phyloP scores from a whole-genome alignment of 2,888 invertebrate species.

The Acrobasis suavella region DNA sequence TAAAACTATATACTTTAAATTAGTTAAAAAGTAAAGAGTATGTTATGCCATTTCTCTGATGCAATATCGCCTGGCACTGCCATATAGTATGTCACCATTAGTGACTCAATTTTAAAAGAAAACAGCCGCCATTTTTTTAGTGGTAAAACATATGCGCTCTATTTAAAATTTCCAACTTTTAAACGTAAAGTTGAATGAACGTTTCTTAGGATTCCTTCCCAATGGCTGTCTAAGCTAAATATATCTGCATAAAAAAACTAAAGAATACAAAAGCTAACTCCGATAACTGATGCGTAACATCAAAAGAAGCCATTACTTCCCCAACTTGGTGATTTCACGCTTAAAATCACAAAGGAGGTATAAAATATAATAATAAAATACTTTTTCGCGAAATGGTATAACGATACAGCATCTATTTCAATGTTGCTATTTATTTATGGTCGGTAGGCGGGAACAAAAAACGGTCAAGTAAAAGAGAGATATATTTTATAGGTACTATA shows the following conservation, averaged over 20 bases:
- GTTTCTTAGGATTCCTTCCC: not conserved
- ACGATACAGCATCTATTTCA: conserved; percentile 20
- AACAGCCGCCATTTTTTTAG: no score
- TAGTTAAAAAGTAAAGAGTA: no score
- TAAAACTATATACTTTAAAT: no score
- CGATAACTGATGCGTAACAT: conserved; percentile 10
- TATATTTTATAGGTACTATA: no score
- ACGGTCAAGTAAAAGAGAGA: not conserved
- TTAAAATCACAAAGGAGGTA: conserved; percentile 18
- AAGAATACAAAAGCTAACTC: conserved; percentile 5
- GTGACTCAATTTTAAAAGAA: no score
- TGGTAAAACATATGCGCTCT: no score
- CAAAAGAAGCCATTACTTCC: conserved; percentile 11
- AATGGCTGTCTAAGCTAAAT: not conserved
- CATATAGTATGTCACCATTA: no score
- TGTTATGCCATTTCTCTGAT: no score
- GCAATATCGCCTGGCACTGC: no score
- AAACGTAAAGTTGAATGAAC: not conserved
- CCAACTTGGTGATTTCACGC: conserved; percentile 15
- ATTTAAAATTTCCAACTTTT: not conserved
- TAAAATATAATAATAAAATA: conserved; percentile 20
- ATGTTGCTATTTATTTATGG: conserved; percentile 20
- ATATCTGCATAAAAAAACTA: not conserved
- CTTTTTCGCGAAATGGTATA: conserved; percentile 20
- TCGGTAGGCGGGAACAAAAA: not conserved